Conservation (phyloP, 2,888 invertebrate genomes). For the Drosophila pseudotalamancana region DNA sequence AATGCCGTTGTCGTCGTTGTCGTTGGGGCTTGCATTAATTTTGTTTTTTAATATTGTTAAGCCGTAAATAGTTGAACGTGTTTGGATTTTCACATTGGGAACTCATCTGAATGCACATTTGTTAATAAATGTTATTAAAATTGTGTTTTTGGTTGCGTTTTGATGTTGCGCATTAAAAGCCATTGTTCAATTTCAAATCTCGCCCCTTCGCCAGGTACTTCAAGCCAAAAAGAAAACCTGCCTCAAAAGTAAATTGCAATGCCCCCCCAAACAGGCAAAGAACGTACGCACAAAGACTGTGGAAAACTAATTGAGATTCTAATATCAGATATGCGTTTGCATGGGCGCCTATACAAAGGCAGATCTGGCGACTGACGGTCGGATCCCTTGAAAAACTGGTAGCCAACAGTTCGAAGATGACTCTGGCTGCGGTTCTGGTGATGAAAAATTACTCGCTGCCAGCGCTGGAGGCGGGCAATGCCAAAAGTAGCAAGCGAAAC, state of each 20-base stretch:
- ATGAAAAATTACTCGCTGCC: conserved; percentile 78
- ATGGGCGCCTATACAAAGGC: conserved; percentile 60
- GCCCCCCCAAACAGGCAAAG: conserved; percentile 45
- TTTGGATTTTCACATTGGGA: conserved; percentile 39
- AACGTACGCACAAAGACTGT: conserved; percentile 62
- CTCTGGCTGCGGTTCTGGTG: conserved; percentile 30
- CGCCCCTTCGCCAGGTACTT: neutral
- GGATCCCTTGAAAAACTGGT: conserved; percentile 67
- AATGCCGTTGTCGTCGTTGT: conserved; percentile 58
- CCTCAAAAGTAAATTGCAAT: conserved; percentile 68
- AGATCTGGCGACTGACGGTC: conserved; percentile 10
- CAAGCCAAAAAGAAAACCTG: conserved; percentile 11
- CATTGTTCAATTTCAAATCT: too few relatives aligned
- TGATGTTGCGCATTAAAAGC: neutral
- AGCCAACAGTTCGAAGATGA: conserved; percentile 67
- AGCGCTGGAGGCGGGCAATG: conserved; percentile 66
- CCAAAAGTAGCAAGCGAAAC: conserved; percentile 43
- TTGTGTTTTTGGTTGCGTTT: neutral
- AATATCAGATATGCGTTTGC: conserved; percentile 72
- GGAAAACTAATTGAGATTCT: conserved; percentile 80
- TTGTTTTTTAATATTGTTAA: conserved; percentile 59
- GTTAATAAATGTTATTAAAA: conserved; percentile 10
- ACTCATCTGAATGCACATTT: neutral
- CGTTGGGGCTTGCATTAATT: conserved; percentile 57
- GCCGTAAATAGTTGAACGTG: conserved; percentile 66